These are phyloP conservation scores for Turritopsis rubra DNA, from an alignment of 30 jellyfish, hydroid and myxozoan species.

Conservation along the genomic window DNA sequence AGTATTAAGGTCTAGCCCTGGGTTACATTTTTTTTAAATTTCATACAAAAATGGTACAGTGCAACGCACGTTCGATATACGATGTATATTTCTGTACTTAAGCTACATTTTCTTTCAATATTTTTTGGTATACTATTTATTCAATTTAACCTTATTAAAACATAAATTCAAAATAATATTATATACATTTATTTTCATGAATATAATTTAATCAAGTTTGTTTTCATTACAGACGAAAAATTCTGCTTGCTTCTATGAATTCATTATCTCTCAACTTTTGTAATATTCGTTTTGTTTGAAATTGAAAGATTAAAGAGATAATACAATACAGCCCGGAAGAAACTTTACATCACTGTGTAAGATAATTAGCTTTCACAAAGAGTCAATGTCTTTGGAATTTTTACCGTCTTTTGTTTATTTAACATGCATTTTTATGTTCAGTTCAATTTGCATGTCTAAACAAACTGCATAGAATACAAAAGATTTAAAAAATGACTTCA, in stretches of 20 bases:
- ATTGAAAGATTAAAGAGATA: too few relatives aligned
- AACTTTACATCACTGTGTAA: too few relatives aligned
- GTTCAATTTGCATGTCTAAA: too few relatives aligned
- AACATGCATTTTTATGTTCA: too few relatives aligned
- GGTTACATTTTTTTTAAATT: not conserved
- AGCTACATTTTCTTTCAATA: not conserved
- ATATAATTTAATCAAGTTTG: not conserved
- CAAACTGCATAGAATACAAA: too few relatives aligned
- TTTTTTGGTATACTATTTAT: not conserved
- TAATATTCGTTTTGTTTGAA: not conserved
- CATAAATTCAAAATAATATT: too few relatives aligned
- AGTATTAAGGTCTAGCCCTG: not conserved
- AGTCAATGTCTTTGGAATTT: too few relatives aligned
- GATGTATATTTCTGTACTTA: not conserved
- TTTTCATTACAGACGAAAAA: not conserved
- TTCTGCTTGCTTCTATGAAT: not conserved
- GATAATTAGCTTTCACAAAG: too few relatives aligned
- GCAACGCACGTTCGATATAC: not conserved
- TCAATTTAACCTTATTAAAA: not conserved
- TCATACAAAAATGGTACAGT: not conserved
- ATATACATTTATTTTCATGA: not conserved
- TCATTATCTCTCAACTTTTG: too few relatives aligned
- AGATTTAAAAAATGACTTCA: too few relatives aligned
- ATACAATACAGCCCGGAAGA: too few relatives aligned
- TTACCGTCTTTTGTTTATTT: too few relatives aligned